Conservation (phyloP, 2,797 vertebrate species). For the Nothura maculosa region DNA sequence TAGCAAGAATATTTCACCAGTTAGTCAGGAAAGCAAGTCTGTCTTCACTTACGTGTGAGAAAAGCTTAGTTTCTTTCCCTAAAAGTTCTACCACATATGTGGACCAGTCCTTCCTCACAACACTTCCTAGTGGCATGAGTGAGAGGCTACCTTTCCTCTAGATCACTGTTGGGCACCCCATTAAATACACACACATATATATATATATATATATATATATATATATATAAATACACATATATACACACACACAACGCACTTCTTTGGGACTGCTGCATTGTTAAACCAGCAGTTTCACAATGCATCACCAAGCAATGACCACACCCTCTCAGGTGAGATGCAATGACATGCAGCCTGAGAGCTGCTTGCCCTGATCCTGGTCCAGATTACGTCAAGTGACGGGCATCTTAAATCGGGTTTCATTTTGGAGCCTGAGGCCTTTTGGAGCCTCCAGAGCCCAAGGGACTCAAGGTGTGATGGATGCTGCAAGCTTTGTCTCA, state of each 20-base stretch:
- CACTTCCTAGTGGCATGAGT: not conserved
- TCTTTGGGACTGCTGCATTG: not conserved
- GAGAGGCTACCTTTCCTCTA: not conserved
- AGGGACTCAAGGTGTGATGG: not conserved
- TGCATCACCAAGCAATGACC: not conserved
- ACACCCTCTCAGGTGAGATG: not conserved
- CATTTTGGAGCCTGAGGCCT: not conserved
- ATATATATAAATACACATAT: too few relatives aligned
- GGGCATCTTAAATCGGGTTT: not conserved
- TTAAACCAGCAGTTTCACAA: not conserved
- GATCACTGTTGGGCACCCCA: not conserved
- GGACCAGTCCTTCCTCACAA: not conserved
- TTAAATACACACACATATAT: not conserved
- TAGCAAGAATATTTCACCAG: not conserved
- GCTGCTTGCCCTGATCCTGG: not conserved
- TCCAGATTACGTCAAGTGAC: not conserved
- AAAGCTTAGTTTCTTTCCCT: not conserved
- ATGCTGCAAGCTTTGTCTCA: not conserved
- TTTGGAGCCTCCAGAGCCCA: not conserved
- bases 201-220: not conserved
- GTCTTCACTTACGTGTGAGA: not conserved
- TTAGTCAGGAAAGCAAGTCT: not conserved
- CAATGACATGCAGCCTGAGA: not conserved
- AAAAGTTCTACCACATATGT: not conserved
- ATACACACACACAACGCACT: too few relatives aligned